Evolutionary conservation across 2,797 vertebrate species (phyloP).

Genomic region (Sylvilagus floridanus): DNA sequence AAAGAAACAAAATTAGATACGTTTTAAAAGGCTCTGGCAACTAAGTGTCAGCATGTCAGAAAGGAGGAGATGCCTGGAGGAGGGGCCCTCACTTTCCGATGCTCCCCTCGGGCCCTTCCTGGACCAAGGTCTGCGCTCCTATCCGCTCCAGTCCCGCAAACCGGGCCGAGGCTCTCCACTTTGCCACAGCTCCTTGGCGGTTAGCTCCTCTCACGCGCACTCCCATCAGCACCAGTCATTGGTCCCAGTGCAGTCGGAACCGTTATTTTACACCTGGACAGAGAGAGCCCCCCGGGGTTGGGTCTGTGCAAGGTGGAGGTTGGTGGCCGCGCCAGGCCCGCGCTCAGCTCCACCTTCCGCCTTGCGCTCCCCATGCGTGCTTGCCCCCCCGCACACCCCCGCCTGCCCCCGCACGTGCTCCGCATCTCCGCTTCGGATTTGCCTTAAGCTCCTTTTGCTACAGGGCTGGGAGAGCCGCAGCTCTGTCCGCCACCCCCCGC

Average conservation of each 20-base stretch:
- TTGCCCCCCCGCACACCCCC: background rate
- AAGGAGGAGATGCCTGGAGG: background rate
- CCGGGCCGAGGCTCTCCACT: background rate
- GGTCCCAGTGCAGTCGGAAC: background rate
- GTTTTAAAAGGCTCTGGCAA: no score
- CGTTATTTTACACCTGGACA: background rate
- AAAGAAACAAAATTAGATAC: no score
- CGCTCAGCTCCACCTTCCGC: rapidly evolving
- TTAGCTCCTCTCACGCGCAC: background rate
- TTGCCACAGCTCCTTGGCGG: background rate
- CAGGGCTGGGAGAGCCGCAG: background rate
- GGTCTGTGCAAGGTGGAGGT: background rate
- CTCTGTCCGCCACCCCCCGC: slow-evolving; percentile 28
- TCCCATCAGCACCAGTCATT: no score
- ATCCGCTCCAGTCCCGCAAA: no score
- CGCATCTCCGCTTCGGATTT: slow-evolving; percentile 46
- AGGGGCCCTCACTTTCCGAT: background rate
- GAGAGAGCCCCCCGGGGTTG: background rate
- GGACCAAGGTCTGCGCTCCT: no score
- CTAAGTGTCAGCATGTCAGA: background rate
- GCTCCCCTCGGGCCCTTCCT: background rate
- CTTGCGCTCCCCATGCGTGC: background rate
- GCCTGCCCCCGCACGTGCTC: background rate
- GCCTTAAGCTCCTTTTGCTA: slow-evolving; percentile 46
- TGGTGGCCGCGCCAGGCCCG: background rate